phyloP scores from a whole-genome alignment of 2,113 vertebrate species.

The Paedocypris sp. region DNA sequence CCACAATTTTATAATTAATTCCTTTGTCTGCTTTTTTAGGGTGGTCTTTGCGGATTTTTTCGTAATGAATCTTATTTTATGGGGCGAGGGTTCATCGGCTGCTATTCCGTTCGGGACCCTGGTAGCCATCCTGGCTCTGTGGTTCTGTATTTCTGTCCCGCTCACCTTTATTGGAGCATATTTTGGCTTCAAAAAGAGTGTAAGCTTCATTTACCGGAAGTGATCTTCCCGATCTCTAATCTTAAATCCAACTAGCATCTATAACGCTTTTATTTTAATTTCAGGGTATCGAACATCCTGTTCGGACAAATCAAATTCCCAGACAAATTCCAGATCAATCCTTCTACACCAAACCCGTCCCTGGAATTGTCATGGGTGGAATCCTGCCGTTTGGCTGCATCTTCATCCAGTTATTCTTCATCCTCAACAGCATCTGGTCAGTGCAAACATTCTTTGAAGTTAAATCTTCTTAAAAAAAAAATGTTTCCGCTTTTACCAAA shows the following conservation, averaged over 20 bases:
- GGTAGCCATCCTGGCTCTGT: constrained; percentile 84
- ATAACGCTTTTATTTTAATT: background rate
- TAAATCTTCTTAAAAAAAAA: no score
- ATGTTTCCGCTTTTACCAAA: no score
- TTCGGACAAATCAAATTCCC: constrained; percentile 90
- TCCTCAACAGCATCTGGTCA: constrained; percentile 92
- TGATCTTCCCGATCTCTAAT: background rate
- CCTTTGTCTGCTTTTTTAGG: constrained; percentile 48
- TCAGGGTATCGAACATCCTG: constrained; percentile 88
- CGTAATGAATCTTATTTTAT: constrained; percentile 88
- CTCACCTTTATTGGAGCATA: constrained; percentile 86
- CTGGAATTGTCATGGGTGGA: constrained; percentile 87
- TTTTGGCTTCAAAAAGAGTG: constrained; percentile 86
- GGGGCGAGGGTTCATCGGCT: constrained; percentile 88
- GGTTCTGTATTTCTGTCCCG: constrained; percentile 91
- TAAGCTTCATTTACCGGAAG: constrained; percentile 51
- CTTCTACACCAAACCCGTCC: constrained; percentile 83
- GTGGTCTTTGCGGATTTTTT: constrained; percentile 93
- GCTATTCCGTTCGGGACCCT: constrained; percentile 86
- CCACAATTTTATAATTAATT: background rate
- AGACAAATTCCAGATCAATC: constrained; percentile 91
- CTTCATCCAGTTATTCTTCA: constrained; percentile 94
- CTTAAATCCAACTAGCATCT: background rate
- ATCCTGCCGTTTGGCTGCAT: constrained; percentile 90
- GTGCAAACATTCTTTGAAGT: no score